Evolutionary conservation across 2,797 vertebrate species (phyloP), one percentile per base, ranked within the genome.

Genomic region (Melanotaenia parkinsoni): DNA sequence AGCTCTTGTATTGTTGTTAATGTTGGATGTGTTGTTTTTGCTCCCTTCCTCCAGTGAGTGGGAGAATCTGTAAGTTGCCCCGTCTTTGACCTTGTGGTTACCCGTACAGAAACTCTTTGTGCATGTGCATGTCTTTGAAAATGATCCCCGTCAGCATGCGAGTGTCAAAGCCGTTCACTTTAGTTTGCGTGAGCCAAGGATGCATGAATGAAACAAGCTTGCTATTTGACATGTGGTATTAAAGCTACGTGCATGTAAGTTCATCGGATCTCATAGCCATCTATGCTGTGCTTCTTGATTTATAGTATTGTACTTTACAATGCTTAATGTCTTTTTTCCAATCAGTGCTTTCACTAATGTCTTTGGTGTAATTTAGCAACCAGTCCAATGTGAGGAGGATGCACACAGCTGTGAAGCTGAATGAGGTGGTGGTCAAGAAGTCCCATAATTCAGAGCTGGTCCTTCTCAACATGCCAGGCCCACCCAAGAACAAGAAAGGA

Each of bases 401-500:
- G 96, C 95, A 95, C 88, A 98, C 96, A 0, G 95, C 96, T 2
- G 95, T 96, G 60, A 96, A 93, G 86, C 91, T 97, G 62, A 96
- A 97, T 3, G 95, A 94, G 37, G 95, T 89, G 3, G 93, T 99
- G 35, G 94, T 96, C 58, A 95, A 91, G 72, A 97, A 96, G 78
- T 99, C 98, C 57, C 90, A 95, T 26, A 75, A 95, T 0, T 96
- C 97, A 11, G 93, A 97, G 67, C 95, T 99, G 58, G 97, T 99
- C 53, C 88, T 99, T 82, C 92, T 99, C 74, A 99, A 99, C 92
- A 99, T 99, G 98, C 98, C 98, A 0, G 98, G 98, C 26, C 98
- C 98, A 2, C 98, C 98, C 0, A 96, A 90, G 85, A 98, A 94
- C 91, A 96, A 92, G 70, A 95, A 96, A 76, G 98, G 98, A 0